A percentile compares a stretch with the other conserved stretches of the same genome.
Conservation (phyloP, 2,797 vertebrate species). For the Trachurus trachurus region DNA sequence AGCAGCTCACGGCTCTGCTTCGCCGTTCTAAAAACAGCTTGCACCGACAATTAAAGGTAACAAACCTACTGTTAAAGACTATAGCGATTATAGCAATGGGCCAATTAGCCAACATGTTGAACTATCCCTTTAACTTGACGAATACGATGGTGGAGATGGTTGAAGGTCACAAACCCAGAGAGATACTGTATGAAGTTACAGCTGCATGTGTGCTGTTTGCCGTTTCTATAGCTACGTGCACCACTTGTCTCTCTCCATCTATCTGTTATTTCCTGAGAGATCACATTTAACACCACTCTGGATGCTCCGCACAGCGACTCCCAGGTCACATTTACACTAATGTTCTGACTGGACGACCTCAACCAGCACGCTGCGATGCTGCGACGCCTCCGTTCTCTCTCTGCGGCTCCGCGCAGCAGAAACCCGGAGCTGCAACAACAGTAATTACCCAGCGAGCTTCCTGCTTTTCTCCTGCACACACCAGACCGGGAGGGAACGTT, state of each 20-base stretch:
- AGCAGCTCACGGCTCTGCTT: too few species aligned
- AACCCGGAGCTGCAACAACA: background rate
- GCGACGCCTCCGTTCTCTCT: background rate
- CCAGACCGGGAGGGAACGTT: too few species aligned
- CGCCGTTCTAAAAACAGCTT: too few species aligned
- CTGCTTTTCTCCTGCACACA: too few species aligned
- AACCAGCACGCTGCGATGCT: too few species aligned
- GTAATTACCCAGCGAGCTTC: background rate
- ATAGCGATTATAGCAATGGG: too few species aligned
- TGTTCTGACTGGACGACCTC: conserved; percentile 9
- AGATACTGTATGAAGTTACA: background rate
- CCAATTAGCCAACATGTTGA: too few species aligned
- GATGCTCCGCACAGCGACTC: background rate
- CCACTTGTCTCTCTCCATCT: background rate
- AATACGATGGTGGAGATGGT: background rate
- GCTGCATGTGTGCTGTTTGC: background rate
- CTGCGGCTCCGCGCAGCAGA: background rate
- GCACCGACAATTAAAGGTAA: too few species aligned
- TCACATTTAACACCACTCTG: background rate
- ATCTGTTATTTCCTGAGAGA: background rate
- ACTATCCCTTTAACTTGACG: too few species aligned
- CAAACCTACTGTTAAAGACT: too few species aligned
- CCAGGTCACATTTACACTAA: background rate
- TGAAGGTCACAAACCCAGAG: background rate
- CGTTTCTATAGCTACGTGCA: background rate